Conservation (phyloP, 2,113 vertebrate genomes). For the Antennarius striatus region DNA sequence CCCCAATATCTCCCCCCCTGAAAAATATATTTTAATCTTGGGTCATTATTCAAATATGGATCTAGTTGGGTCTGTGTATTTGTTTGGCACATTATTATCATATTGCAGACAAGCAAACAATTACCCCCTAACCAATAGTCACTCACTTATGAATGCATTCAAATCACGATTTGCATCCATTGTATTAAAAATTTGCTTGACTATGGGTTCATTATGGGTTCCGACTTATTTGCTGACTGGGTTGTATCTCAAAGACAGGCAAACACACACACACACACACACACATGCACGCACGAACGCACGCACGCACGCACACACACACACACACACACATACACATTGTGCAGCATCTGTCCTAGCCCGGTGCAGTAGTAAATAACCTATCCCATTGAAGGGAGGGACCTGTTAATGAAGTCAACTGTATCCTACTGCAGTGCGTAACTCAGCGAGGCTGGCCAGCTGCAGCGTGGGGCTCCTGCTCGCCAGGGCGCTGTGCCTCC, state of each 20-base stretch:
- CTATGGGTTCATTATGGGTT: slow-evolving; percentile 12
- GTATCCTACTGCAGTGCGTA: slow-evolving; percentile 74
- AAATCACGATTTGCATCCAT: slow-evolving; percentile 18
- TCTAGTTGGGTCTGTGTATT: too few species aligned
- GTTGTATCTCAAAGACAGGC: slow-evolving; percentile 3
- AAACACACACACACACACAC: slow-evolving; percentile 2
- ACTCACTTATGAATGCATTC: not conserved
- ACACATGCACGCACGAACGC: slow-evolving; percentile 12
- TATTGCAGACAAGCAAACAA: too few species aligned
- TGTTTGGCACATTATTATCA: too few species aligned
- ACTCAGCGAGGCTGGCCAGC: slow-evolving; percentile 52
- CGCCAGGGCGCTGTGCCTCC: slow-evolving; percentile 38
- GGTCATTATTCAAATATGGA: too few species aligned
- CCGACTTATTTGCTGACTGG: slow-evolving; percentile 20
- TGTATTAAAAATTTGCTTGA: slow-evolving; percentile 23
- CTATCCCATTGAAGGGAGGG: slow-evolving; percentile 54
- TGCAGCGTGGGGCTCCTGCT: slow-evolving; percentile 48
- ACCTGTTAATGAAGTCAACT: slow-evolving; percentile 71
- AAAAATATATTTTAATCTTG: too few species aligned
- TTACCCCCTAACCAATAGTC: not conserved
- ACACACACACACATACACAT: slow-evolving; percentile 19
- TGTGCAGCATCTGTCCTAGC: slow-evolving; percentile 57
- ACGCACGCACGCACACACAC: slow-evolving; percentile 6
- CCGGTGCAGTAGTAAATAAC: slow-evolving; percentile 63
- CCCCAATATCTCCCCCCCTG: too few species aligned